Conservation (phyloP, 2,888 invertebrate species). For the Epinotia brunnichana region DNA sequence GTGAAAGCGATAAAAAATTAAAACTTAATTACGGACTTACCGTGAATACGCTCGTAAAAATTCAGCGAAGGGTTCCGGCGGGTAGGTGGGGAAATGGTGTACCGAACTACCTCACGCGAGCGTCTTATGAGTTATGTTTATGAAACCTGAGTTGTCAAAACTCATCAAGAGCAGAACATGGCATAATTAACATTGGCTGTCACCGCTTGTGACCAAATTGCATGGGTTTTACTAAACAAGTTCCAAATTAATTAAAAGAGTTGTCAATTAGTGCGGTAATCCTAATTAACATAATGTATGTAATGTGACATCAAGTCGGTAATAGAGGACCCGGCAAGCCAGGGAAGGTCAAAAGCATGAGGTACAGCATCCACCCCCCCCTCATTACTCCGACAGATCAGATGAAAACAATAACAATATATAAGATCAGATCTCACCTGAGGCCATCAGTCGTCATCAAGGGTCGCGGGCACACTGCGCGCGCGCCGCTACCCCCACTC, state of each 20-base stretch:
- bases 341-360: background rate
- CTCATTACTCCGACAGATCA: background rate
- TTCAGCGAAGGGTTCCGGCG: conserved; percentile 38
- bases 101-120: conserved; percentile 20
- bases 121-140: background rate
- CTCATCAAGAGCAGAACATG: background rate
- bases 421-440: conserved; percentile 58
- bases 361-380: background rate
- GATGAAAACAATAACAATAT: conserved; percentile 33
- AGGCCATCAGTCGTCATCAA: conserved; percentile 56
- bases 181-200: background rate
- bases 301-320: background rate
- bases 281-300: conserved; percentile 15
- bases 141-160: background rate
- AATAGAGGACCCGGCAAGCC: background rate
- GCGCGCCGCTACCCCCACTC: conserved; percentile 48
- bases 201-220: background rate
- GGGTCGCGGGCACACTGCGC: conserved; percentile 49
- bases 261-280: conserved; percentile 5
- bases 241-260: background rate
- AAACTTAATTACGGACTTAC: conserved; percentile 48
- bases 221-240: background rate
- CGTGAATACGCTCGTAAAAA: conserved; percentile 48
- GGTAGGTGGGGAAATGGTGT: conserved; percentile 10
- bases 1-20: conserved; percentile 49